Evolutionary conservation across 2,113 vertebrate genomes (phyloP), one percentile per base, ranked within the genome.

Genomic region (Trichechus manatus): DNA sequence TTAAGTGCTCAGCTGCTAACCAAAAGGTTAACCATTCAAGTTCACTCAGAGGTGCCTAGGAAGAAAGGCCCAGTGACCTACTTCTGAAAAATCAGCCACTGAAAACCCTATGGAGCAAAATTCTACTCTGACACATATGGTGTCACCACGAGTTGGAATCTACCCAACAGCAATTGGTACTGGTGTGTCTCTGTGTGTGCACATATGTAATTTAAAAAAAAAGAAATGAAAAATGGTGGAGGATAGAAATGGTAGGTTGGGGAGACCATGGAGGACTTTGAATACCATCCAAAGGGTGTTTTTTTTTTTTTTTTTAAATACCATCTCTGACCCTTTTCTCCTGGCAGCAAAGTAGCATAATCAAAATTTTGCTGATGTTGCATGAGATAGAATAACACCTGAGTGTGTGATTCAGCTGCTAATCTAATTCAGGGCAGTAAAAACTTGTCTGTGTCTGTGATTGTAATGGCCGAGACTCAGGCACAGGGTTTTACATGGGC

Each of bases 361-460:
- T 61, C 31, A 91, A 89, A 72, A 42, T 68, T 79, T 70, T 86
- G 81, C 77, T 93, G 44, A 81, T 80, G 39, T 61, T 53, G 61
- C 42, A 42, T 50, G 42, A 94, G 42, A 10, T 36, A 81, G 42
- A 50, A 39, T 7, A 74, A 4, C 59, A 68, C 20, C 33, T 44
- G 70, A 61, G n/a, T 20, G 27, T 44, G 10, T 70, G 87, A 91
- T 39, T 82, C 66, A 97, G 78, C 78, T 89, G 74, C 44, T 93
- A 68, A 79, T 86, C 53, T 33, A 91, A 85, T 11, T 29, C 33
- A 80, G 31, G 82, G 77, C 29, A 92, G 36, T 68, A 91, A 91
- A 79, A 88, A 42, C 72, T 89, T 89, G 56, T 88, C 89, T 97
- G 50, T 86, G 42, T 92, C 74, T 93, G 14, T 82, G 66, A 59